Base-by-base conservation (phyloP, 1,140 invertebrate species). In the Mycetomoellerius zeteki region DNA sequence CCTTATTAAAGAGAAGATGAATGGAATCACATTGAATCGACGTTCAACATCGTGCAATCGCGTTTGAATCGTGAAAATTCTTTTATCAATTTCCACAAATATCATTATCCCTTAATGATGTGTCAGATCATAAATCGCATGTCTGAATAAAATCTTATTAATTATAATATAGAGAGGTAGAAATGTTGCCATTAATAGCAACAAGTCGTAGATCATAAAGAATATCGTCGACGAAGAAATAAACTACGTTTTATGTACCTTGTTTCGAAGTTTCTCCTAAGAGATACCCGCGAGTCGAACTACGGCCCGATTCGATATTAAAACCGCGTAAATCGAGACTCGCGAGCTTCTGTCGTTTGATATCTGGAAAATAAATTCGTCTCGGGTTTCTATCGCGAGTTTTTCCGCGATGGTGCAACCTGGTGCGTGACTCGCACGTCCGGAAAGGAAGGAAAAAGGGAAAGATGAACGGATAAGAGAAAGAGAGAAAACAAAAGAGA, bases 251-350 rank as follows among this genome's bases (percentile, higher is more conserved):
- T 67, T 37, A 27, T 21, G 37, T n/a, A 33, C 65, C 37, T 78
- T 8, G 19, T 43, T 37, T 47, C 16, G 14, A 54, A 69, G n/a
- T 69, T 56, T 54, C 27, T 67, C n/a, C 5, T 16, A 3, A 14
- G 43, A 33, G 27, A 54, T 37, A 47, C 0, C 12, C 12, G 8
- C 62, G 43, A 64, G 10, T 16, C 14, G 58, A 50, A 43, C n/a
- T 33, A 47, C 21, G 19, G 14, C 19, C 16, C 21, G 30, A 43
- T 37, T 43, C 64, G 64, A 81, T 58, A 60, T 84, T 47, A 73
- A 69, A 50, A 75, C 52, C 30, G 78, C 67, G 37, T 73, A 82
- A 60, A 58, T 82, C 37, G 80, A 47, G 54, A 60, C 8, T 50
- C 37, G 64, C 65, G 30, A 27, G 30, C 14, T 6, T 69, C 43